Conservation (phyloP, 2,113 vertebrate species). For the Hiodon tergisus region DNA sequence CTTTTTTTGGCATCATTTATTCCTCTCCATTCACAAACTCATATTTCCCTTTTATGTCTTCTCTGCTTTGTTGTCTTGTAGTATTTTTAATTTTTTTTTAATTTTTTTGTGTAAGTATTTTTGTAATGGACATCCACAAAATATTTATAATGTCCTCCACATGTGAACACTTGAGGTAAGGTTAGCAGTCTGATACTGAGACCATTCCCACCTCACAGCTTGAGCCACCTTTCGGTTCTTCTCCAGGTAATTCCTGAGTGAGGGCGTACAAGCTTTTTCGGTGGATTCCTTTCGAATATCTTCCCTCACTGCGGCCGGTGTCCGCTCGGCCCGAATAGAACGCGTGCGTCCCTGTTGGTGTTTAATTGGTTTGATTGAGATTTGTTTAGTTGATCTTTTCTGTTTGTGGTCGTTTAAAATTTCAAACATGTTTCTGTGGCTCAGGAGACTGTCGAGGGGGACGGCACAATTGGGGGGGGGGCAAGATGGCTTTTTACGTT, state of each 20-base stretch:
- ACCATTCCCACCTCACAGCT: conserved; percentile 55
- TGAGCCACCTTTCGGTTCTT: conserved; percentile 56
- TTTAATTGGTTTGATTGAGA: conserved; percentile 29
- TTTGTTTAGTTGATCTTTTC: conserved; percentile 43
- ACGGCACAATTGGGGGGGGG: too few relatives aligned
- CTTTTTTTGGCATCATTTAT: background rate
- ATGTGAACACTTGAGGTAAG: conserved; percentile 78
- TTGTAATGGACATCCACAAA: conserved; percentile 54
- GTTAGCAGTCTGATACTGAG: conserved; percentile 65
- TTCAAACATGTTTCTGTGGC: too few relatives aligned
- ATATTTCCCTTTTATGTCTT: background rate
- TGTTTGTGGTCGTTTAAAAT: conserved; percentile 43
- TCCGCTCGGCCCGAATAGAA: conserved; percentile 46
- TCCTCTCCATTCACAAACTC: background rate
- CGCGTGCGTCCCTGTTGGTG: conserved; percentile 36
- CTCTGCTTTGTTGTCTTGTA: conserved; percentile 26
- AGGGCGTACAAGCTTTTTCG: conserved; percentile 32
- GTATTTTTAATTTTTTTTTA: conserved; percentile 31
- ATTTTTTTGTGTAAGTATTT: conserved; percentile 47
- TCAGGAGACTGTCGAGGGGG: too few relatives aligned
- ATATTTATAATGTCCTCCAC: conserved; percentile 66
- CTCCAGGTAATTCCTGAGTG: conserved; percentile 22
- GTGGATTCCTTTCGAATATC: conserved; percentile 29
- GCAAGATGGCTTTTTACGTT: conserved; percentile 74
- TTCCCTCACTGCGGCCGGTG: conserved; percentile 37